phyloP scores from a whole-genome alignment of 2,113 vertebrate species.

The Bos taurus region ARS-UCD2.0 NC_037338.1:79180501-79181000 shows the following conservation, averaged over 20 bases:
- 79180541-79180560: neutral
- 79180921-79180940: neutral
- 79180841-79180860: neutral
- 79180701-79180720: too few species aligned
- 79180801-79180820: neutral
- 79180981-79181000: too few species aligned
- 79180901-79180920: neutral
- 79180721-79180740: neutral
- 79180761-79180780: neutral
- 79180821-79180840: accelerated
- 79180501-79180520: too few species aligned
- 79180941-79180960: neutral
- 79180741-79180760: neutral
- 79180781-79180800: neutral
- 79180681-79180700: neutral
- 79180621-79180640: neutral
- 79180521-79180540: neutral
- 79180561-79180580: neutral
- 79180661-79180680: neutral
- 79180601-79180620: neutral
- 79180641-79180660: neutral
- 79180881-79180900: neutral
- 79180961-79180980: neutral
- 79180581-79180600: neutral
- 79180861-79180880: neutral